These are phyloP conservation scores for Mizuhopecten yessoensis DNA, from an alignment of 1,140 invertebrate species.

Conservation along the genomic window DNA sequence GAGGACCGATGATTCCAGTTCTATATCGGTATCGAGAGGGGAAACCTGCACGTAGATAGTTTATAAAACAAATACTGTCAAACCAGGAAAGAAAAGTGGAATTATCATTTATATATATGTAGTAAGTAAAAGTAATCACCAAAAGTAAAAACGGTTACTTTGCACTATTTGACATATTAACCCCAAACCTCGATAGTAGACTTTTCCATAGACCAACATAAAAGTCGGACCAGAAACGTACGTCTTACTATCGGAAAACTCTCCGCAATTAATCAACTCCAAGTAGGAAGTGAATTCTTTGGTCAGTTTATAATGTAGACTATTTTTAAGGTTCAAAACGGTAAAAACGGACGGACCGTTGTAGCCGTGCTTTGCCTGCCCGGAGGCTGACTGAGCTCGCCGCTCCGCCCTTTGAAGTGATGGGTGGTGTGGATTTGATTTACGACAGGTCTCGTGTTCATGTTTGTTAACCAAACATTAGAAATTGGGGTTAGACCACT, in stretches of 20 bases:
- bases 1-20: not conserved
- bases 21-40: not conserved
- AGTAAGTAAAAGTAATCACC: not conserved
- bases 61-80: not conserved
- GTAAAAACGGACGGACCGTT: not conserved
- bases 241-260: no score
- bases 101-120: not conserved
- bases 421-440: not conserved
- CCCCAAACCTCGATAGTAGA: no score
- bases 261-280: not conserved
- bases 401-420: not conserved
- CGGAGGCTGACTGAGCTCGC: not conserved
- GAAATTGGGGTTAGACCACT: slow-evolving; percentile 25
- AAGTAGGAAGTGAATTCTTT: slow-evolving; percentile 36
- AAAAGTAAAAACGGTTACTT: no score
- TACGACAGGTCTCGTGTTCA: not conserved
- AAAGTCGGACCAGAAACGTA: no score
- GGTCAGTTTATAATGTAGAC: not conserved
- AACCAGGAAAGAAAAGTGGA: not conserved
- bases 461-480: slow-evolving; percentile 33
- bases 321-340: slow-evolving; percentile 34
- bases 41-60: not conserved
- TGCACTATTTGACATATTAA: no score
- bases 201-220: no score
- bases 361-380: not conserved